Evolutionary conservation across 2,888 invertebrate genomes (phyloP), one percentile per base, ranked within the genome.

Genomic region (Dyspetes luteomarginatus): DNA sequence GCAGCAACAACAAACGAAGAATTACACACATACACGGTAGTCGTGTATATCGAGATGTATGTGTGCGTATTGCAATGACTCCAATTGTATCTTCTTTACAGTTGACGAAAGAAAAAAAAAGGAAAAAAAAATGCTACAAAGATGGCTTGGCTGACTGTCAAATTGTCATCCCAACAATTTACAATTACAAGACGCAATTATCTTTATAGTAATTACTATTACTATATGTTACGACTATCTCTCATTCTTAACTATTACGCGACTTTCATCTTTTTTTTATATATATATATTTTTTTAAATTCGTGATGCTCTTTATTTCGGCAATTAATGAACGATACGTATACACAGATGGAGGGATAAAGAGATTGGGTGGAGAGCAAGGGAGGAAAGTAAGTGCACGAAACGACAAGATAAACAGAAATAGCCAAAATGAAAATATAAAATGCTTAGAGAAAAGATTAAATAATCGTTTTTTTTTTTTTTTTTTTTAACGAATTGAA

Each of bases 101-200:
- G 84, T 83, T 78, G 74, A 76, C 74, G 76, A 68, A 65, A 75
- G 83, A 81, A 79, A 78, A 77, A 82, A 55, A 81, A 82, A 65
- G 30, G 41, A 58, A 41, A 52, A 72, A 71, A 58, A 65, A 43
- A 85, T 84, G 43, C 64, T 68, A 60, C 72, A 73, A n/a, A 56
- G 80, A 73, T 36, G 65, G 55, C 71, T 75, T 58, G 71, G 55
- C 48, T 73, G 73, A 77, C 56, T 73, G 43, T 62, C 67, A 86
- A 88, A 86, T 85, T 85, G 86, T 87, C 86, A 87, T 88, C 85
- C 85, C 85, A 85, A 85, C 83, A 85, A 87, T 87, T 86, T 85
- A 86, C 85, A 86, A 83, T 85, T 84, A 86, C 85, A 82, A 82
- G 85, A 86, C 82, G 86, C 84, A 84, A 86, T 84, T 87, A 86